phyloP scores from a whole-genome alignment of 2,113 vertebrate species.

The Anser brachyrhynchus region DNA sequence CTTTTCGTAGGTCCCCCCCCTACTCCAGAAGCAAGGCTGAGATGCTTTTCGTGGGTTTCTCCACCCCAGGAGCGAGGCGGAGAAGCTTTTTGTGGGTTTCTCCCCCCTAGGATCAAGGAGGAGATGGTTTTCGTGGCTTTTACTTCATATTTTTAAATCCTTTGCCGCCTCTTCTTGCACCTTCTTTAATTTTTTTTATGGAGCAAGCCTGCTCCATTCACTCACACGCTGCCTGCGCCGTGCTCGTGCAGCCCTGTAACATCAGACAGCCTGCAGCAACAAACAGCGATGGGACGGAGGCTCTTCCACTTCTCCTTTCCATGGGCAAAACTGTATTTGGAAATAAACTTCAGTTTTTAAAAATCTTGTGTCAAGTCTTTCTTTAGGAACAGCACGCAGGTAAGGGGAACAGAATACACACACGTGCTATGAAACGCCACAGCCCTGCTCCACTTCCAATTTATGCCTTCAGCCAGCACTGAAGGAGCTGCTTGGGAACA shows the following conservation, averaged over 20 bases:
- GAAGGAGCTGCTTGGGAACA: background rate
- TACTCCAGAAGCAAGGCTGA: too few species aligned
- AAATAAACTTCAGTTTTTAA: background rate
- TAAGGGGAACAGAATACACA: background rate
- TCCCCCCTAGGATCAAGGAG: too few species aligned
- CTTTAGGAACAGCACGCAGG: background rate
- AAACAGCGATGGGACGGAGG: background rate
- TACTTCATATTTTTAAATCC: too few species aligned
- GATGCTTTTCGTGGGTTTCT: background rate
- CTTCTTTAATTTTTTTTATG: too few species aligned
- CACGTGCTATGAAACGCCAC: background rate
- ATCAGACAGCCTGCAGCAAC: background rate
- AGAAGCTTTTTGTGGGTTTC: background rate
- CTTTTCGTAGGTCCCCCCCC: too few species aligned
- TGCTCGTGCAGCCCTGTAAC: fast-evolving
- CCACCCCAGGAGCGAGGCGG: background rate
- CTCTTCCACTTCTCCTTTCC: background rate
- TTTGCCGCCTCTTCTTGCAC: background rate
- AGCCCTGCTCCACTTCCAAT: background rate
- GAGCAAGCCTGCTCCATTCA: background rate
- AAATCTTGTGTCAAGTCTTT: background rate
- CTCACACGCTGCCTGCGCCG: fast-evolving
- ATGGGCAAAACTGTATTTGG: background rate
- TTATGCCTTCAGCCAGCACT: background rate
- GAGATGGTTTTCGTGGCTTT: too few species aligned